Evolutionary conservation across 2,888 invertebrate species (phyloP).

Genomic region (Tortricodes alternella): DNA sequence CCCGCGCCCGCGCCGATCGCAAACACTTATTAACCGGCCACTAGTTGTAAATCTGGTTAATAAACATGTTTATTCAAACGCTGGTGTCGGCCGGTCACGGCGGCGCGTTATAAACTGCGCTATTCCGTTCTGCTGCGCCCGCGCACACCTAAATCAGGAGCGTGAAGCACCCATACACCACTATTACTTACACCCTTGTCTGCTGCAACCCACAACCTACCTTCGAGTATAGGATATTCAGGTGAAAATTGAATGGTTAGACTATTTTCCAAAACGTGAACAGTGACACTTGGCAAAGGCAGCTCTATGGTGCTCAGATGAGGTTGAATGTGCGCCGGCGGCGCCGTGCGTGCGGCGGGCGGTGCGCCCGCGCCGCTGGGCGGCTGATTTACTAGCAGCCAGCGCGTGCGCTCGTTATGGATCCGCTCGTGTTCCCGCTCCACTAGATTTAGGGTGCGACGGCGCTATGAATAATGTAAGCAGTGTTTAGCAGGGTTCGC

Average conservation of each 20-base stretch:
- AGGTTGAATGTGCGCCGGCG: constrained; percentile 1
- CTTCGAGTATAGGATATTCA: background rate
- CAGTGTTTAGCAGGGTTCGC: constrained; percentile 10
- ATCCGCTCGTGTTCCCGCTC: constrained; percentile 21
- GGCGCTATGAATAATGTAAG: constrained; percentile 25
- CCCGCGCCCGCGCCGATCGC: constrained; percentile 12
- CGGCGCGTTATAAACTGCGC: constrained; percentile 21
- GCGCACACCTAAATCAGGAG: constrained; percentile 37
- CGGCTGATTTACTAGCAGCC: constrained; percentile 23
- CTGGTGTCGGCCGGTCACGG: constrained; percentile 25
- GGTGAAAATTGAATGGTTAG: background rate
- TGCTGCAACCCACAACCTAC: constrained; percentile 5
- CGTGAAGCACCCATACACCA: constrained; percentile 37
- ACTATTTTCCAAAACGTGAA: constrained; percentile 7
- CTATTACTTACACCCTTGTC: constrained; percentile 29
- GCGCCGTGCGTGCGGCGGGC: background rate
- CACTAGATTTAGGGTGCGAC: constrained; percentile 27
- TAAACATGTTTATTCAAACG: constrained; percentile 30
- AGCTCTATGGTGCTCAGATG: constrained; percentile 5
- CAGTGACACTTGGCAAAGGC: constrained; percentile 4
- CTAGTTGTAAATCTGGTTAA: constrained; percentile 30
- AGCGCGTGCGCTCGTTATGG: constrained; percentile 29
- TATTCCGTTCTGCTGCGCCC: constrained; percentile 21
- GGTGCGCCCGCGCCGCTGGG: constrained; percentile 1
- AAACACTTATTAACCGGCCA: constrained; percentile 28